Conservation (phyloP, 2,888 invertebrate genomes). For the Andrena hattorfiana region DNA sequence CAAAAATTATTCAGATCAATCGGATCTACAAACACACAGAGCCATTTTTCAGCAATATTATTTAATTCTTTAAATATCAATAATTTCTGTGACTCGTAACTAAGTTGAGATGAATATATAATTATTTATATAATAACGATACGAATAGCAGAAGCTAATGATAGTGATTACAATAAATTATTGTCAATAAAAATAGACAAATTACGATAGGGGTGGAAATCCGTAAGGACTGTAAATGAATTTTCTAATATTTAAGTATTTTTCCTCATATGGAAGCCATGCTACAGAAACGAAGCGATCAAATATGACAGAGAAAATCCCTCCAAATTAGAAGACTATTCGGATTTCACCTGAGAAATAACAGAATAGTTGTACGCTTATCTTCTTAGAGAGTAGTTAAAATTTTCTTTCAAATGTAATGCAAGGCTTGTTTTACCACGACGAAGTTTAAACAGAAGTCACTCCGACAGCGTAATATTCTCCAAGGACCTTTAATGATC, state of each 20-base stretch:
- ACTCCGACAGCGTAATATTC: background rate
- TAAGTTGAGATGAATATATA: no score
- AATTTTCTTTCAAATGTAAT: background rate
- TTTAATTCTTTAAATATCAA: background rate
- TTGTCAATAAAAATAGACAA: no score
- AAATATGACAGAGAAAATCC: background rate
- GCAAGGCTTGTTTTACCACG: background rate
- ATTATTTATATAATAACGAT: no score
- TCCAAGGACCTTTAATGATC: background rate
- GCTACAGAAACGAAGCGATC: background rate
- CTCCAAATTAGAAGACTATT: background rate
- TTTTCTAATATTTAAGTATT: no score
- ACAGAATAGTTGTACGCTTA: background rate
- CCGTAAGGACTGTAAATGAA: no score
- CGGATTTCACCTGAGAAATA: background rate
- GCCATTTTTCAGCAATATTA: background rate
- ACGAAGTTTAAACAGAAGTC: background rate
- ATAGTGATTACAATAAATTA: no score
- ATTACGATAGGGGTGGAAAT: no score
- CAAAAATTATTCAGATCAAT: background rate
- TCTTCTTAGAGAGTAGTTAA: background rate
- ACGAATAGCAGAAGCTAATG: no score
- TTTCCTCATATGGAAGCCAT: no score
- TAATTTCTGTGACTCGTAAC: no score
- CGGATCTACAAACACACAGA: background rate